Conservation (phyloP, 1,140 invertebrate species). For the Drosophila lacertosa region DNA sequence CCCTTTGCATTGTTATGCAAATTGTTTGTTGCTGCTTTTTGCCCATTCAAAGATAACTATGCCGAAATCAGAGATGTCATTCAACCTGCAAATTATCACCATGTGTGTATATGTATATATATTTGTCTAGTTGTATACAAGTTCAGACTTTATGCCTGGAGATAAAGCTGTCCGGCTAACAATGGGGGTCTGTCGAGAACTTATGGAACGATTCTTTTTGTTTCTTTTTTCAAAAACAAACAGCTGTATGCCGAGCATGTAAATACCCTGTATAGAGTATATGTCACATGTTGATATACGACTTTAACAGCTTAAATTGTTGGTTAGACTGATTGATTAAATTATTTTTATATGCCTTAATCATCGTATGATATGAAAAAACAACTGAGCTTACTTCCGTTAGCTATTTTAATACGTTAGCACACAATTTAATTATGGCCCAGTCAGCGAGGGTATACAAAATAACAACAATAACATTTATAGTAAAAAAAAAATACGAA, state of each 20-base stretch:
- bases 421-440: too few species aligned
- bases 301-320: too few species aligned
- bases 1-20: slow-evolving; percentile 47
- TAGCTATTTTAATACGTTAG: too few species aligned
- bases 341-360: too few species aligned
- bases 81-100: slow-evolving; percentile 41
- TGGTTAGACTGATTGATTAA: too few species aligned
- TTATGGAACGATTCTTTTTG: background rate
- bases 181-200: slow-evolving; percentile 1
- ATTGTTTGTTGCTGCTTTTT: slow-evolving; percentile 17
- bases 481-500: too few species aligned
- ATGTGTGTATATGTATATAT: slow-evolving; percentile 45
- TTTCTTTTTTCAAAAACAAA: too few species aligned
- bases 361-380: too few species aligned
- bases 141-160: background rate
- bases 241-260: too few species aligned
- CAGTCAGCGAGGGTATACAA: slow-evolving; percentile 7
- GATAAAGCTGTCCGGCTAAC: slow-evolving; percentile 16
- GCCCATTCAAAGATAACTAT: slow-evolving; percentile 15
- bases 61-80: slow-evolving; percentile 31
- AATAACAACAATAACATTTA: slow-evolving; percentile 27
- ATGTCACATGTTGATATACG: too few species aligned
- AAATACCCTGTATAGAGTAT: too few species aligned
- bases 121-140: background rate
- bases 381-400: too few species aligned